Base-by-base conservation (phyloP, 2,888 invertebrate genomes). In the Cryptops parisi region DNA sequence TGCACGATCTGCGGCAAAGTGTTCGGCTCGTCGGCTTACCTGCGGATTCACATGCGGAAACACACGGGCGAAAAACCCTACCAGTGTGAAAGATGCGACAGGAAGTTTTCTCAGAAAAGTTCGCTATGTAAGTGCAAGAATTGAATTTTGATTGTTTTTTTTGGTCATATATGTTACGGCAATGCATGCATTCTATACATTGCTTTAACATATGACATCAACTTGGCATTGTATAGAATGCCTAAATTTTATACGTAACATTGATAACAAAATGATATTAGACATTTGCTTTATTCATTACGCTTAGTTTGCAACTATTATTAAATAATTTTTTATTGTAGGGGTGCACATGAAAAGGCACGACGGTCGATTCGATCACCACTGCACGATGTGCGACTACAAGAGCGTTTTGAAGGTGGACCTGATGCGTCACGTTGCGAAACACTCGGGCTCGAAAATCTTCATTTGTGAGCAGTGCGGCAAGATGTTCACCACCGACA, bases 401-500 rank as follows among this genome's bases (percentile, higher is more conserved):
- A 56, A 54, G 22, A 47, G 38, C 21, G 38, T 54, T 15, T 23
- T 44, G 3, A 56, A 56, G 33, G 47, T 52, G 1, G 54, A 56
- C 26, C 24, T 54, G 48, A 17, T 33, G 1, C 47, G 56, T 6
- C 56, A 56, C 24, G 27, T 52, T 33, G 44, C 54, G 5, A 48
- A 53, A 45, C 56, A 56, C 48, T 52, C 54, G 2, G 54, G 54
- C 9, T 61, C 61, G 45, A 62, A 59, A 47, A 87, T 87, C 0
- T 89, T 88, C 66, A 80, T 81, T 2, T 79, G 79, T 60, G 88
- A 79, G 67, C 69, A 85, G 69, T 90, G 89, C 66, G 84, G 82
- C 47, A 90, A 90, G 66, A 88, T 88, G 3, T 90, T 90, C 70
- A 89, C 89, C 2, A 89, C 89, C 68, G 87, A 87, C 58, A 89